Conservation (phyloP, 1,140 invertebrate genomes). For the Sminthurinus signatus region DNA sequence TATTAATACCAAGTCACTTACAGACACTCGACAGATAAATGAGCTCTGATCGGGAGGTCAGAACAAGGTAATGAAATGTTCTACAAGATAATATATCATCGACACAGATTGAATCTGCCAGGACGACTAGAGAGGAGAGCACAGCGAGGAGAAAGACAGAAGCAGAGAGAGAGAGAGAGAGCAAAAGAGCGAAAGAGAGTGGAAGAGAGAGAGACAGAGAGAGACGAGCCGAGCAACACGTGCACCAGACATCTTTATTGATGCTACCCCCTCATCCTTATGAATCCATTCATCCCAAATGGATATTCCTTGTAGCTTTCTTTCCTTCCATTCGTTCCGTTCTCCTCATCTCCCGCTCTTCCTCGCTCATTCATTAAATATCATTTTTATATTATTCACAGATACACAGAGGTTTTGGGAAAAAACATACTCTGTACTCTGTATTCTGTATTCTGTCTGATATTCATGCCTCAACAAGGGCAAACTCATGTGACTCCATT, state of each 20-base stretch:
- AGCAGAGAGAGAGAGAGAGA: background rate
- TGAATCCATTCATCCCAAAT: slow-evolving; percentile 28
- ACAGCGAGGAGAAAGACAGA: background rate
- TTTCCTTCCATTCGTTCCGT: slow-evolving; percentile 1
- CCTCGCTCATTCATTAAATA: background rate
- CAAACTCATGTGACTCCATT: too few relatives aligned
- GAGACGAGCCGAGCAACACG: slow-evolving; percentile 33
- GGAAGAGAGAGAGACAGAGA: slow-evolving; percentile 10
- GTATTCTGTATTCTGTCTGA: too few relatives aligned
- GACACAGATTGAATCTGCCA: background rate
- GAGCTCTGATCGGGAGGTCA: slow-evolving; percentile 24
- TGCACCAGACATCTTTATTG: slow-evolving; percentile 41
- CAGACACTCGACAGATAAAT: slow-evolving; percentile 41
- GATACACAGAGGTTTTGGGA: too few relatives aligned
- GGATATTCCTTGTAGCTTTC: slow-evolving; percentile 19
- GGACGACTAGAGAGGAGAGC: background rate
- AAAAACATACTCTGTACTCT: too few relatives aligned
- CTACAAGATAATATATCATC: slow-evolving; percentile 41
- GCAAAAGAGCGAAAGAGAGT: background rate
- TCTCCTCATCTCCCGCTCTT: background rate
- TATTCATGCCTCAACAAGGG: too few relatives aligned
- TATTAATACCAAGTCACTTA: slow-evolving; percentile 32
- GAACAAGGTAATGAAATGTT: slow-evolving; percentile 41
- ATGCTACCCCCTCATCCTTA: slow-evolving; percentile 37
- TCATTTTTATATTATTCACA: too few relatives aligned